Percentiles rank a stretch among this genome's conserved stretches.
phyloP scores from a whole-genome alignment of 30 jellyfish, hydroid and myxozoan species.

The Calvadosia cruxmelitensis region DNA sequence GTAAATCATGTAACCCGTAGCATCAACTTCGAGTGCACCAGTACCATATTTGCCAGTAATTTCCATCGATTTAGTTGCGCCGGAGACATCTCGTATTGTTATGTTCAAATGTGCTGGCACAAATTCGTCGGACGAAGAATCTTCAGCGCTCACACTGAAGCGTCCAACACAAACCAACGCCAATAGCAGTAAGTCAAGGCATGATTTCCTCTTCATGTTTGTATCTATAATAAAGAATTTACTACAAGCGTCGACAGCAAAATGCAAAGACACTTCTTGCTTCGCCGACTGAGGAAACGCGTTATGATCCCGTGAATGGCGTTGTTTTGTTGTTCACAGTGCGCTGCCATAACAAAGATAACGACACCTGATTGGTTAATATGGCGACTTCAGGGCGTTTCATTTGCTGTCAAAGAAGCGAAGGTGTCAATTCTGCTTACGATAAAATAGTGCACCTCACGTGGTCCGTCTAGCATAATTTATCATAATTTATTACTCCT shows the following conservation, averaged over 20 bases:
- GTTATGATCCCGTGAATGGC: too few species aligned
- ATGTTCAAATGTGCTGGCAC: conserved; percentile 1
- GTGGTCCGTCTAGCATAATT: too few species aligned
- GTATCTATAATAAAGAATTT: too few species aligned
- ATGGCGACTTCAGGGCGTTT: too few species aligned
- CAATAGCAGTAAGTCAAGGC: neutral
- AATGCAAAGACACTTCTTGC: neutral
- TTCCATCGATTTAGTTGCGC: neutral
- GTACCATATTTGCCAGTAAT: conserved; percentile 29
- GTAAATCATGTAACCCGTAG: conserved; percentile 27
- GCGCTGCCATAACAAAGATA: too few species aligned
- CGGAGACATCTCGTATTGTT: neutral
- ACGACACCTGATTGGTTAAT: too few species aligned
- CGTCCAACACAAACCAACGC: neutral
- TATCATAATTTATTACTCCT: too few species aligned
- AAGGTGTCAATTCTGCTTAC: too few species aligned
- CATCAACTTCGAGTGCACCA: conserved; percentile 26
- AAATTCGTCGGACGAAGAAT: neutral
- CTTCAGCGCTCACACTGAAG: neutral
- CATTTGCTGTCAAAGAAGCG: too few species aligned
- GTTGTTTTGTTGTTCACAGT: neutral
- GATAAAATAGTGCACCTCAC: too few species aligned
- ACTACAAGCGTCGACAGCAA: neutral
- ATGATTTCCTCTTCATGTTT: neutral
- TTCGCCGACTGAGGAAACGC: too few species aligned